Conservation (phyloP, 2,888 invertebrate species). For the Elmis aenea region DNA sequence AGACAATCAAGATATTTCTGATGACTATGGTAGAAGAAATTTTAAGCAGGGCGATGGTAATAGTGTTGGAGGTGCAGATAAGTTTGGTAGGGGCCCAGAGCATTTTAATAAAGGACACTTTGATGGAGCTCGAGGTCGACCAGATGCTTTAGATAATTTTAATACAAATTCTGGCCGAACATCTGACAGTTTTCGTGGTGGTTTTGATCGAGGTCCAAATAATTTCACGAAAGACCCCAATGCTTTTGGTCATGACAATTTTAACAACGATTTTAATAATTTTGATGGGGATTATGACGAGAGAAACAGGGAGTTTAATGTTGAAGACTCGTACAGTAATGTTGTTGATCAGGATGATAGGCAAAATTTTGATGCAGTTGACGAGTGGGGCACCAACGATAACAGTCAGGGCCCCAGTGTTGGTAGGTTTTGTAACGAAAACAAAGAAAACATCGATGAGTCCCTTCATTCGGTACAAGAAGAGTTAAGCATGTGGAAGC, state of each 20-base stretch:
- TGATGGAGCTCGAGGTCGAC: too few species aligned
- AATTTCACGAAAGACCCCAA: constrained; percentile 10
- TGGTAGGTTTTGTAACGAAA: too few species aligned
- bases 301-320: too few species aligned
- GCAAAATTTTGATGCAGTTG: not conserved
- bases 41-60: too few species aligned
- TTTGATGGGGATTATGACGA: constrained; percentile 7
- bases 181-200: not conserved
- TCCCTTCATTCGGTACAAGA: too few species aligned
- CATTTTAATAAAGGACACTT: constrained; percentile 10
- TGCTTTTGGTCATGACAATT: constrained; percentile 14
- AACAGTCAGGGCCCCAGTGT: not conserved
- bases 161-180: constrained; percentile 4
- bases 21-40: not conserved
- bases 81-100: constrained; percentile 11
- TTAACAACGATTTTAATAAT: constrained; percentile 13
- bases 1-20: not conserved
- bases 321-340: too few species aligned
- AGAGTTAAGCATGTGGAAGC: constrained; percentile 50
- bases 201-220: constrained; percentile 6
- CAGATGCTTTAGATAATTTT: too few species aligned
- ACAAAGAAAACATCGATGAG: too few species aligned
- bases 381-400: not conserved
- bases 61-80: constrained; percentile 15
- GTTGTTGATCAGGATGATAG: too few species aligned